Evolutionary conservation across 2,113 vertebrate genomes (phyloP).

Genomic region (Toxotes jaculatrix): DNA sequence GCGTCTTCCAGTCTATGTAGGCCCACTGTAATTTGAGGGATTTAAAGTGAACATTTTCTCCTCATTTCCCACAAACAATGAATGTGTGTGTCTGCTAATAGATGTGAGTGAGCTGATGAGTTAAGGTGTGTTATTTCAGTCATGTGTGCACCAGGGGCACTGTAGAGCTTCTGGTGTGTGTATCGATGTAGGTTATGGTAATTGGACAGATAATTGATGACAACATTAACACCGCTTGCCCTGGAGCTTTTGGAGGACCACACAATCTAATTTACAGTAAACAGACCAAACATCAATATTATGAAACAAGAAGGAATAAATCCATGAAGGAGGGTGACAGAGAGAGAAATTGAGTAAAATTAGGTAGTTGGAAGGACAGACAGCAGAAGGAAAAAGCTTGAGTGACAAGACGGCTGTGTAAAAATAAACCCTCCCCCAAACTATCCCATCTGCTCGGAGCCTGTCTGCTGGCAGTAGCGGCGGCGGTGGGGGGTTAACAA

Average conservation of each 20-base stretch:
- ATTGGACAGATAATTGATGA: slow-evolving; percentile 60
- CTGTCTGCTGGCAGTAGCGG: slow-evolving; percentile 51
- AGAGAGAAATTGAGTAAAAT: slow-evolving; percentile 8
- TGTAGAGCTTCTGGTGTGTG: slow-evolving; percentile 14
- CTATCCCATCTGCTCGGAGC: slow-evolving; percentile 70
- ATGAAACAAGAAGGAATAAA: slow-evolving; percentile 18
- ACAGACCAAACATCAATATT: slow-evolving; percentile 49
- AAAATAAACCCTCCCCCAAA: slow-evolving; percentile 53
- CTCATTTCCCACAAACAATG: neutral
- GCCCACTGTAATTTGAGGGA: neutral
- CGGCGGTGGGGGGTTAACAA: slow-evolving; percentile 53
- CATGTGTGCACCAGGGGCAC: neutral
- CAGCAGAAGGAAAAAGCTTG: slow-evolving; percentile 25
- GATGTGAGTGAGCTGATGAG: neutral
- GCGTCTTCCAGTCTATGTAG: slow-evolving; percentile 4
- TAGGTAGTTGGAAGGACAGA: neutral
- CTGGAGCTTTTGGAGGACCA: neutral
- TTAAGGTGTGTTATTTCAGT: slow-evolving; percentile 2
- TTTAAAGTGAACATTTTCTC: neutral
- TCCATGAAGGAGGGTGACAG: neutral
- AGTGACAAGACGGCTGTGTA: slow-evolving; percentile 51
- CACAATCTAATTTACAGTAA: slow-evolving; percentile 44
- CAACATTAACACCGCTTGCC: slow-evolving; percentile 32
- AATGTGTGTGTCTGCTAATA: neutral
- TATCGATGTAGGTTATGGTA: slow-evolving; percentile 33